These are phyloP conservation scores for Apodemia hepburni DNA, from an alignment of 2,888 invertebrate genomes.

Conservation along the genomic window DNA sequence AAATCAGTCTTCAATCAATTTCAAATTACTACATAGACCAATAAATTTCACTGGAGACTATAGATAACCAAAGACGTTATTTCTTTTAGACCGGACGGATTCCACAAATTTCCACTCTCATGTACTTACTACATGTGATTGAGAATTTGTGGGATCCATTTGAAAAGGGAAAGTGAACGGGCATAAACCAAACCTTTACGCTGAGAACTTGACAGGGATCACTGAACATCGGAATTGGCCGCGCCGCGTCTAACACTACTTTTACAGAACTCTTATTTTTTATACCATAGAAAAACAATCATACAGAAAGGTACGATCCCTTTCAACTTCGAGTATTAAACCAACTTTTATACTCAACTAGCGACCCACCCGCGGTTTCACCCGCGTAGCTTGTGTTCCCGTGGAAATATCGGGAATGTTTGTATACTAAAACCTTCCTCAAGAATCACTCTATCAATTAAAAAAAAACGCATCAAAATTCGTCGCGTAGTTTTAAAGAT, in stretches of 20 bases:
- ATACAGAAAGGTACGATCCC: too few species aligned
- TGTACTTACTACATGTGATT: not conserved
- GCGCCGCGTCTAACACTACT: not conserved
- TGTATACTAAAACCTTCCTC: too few species aligned
- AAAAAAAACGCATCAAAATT: too few species aligned
- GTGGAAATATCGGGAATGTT: too few species aligned
- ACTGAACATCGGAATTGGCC: not conserved
- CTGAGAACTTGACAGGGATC: not conserved
- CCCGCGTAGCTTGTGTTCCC: too few species aligned
- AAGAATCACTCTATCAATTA: too few species aligned
- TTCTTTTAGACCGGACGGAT: not conserved
- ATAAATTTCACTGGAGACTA: not conserved
- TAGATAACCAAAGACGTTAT: not conserved
- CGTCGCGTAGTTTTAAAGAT: too few species aligned
- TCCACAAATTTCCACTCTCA: not conserved
- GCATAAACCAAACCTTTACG: slow-evolving; percentile 1
- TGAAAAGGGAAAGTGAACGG: slow-evolving; percentile 1
- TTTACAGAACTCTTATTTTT: not conserved
- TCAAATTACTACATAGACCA: not conserved
- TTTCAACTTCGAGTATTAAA: too few species aligned
- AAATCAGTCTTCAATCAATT: too few species aligned
- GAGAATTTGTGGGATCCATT: slow-evolving; percentile 1
- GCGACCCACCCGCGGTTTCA: too few species aligned
- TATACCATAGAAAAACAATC: too few species aligned
- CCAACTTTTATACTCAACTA: too few species aligned